A percentile compares a stretch with the other conserved stretches of the same genome.
These are phyloP conservation scores for Megatriorchis doriae DNA, from an alignment of 2,113 vertebrate genomes.

Conservation along the genomic window DNA sequence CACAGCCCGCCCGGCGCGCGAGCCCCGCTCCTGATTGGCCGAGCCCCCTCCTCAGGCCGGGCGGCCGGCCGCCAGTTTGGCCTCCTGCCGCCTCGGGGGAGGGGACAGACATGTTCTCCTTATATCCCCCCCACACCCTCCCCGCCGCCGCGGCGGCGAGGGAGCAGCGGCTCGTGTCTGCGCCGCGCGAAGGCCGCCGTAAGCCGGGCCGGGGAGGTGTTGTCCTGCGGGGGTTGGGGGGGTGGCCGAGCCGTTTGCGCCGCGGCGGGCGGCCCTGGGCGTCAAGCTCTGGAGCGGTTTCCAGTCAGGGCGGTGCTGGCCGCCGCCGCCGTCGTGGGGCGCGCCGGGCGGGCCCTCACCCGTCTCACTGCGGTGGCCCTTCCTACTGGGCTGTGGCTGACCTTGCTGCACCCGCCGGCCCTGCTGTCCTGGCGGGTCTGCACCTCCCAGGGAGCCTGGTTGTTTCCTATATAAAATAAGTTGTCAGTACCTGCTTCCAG, in stretches of 20 bases:
- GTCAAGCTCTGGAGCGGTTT: neutral
- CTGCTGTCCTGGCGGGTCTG: neutral
- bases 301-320: neutral
- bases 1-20: no score
- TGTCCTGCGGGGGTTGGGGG: no score
- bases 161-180: no score
- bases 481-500: neutral
- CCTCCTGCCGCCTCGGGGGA: neutral
- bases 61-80: neutral
- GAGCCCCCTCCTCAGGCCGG: neutral
- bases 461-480: neutral
- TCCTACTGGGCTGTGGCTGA: neutral
- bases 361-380: neutral
- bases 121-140: fast-evolving
- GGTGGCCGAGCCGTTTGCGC: neutral
- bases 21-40: neutral
- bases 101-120: fast-evolving
- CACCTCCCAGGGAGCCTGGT: fast-evolving
- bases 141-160: no score
- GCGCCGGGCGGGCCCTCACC: no score
- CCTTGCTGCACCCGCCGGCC: no score
- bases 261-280: neutral
- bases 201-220: neutral
- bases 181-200: neutral
- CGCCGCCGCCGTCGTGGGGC: neutral